These are phyloP conservation scores for Callaeas wilsoni DNA, from an alignment of 2,113 vertebrate genomes.

Conservation along the genomic window DNA sequence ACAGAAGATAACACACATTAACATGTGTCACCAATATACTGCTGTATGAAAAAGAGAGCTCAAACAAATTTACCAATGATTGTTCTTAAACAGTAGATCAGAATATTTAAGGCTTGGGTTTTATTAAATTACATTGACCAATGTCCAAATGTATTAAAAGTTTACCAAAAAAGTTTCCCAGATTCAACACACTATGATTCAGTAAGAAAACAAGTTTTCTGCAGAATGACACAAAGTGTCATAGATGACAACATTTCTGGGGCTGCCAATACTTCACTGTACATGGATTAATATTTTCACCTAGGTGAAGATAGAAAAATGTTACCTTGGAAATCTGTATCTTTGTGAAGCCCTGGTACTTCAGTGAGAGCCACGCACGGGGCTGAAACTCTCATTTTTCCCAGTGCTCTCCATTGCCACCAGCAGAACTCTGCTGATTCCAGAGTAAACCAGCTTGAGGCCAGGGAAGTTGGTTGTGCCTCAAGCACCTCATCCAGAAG, in stretches of 20 bases:
- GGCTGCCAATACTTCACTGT: not conserved
- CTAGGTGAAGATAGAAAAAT: not conserved
- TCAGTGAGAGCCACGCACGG: not conserved
- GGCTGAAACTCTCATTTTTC: not conserved
- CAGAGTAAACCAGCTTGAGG: not conserved
- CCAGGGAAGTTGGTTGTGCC: not conserved
- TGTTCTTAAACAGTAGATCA: not conserved
- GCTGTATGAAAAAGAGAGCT: not conserved
- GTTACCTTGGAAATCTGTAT: not conserved
- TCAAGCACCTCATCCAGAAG: not conserved
- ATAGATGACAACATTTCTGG: not conserved
- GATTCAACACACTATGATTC: not conserved
- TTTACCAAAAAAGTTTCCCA: not conserved
- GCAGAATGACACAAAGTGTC: not conserved
- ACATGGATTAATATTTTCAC: not conserved
- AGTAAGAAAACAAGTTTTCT: not conserved
- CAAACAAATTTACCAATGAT: not conserved
- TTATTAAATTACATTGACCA: not conserved
- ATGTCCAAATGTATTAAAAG: not conserved
- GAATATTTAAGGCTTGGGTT: not conserved
- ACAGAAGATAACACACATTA: not conserved
- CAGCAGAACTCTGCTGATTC: not conserved
- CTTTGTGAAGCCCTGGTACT: not conserved
- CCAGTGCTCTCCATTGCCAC: no score
- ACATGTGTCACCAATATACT: not conserved